These are phyloP conservation scores for Euplagia quadripunctaria DNA, from an alignment of 2,888 invertebrate genomes.

Conservation along the genomic window DNA sequence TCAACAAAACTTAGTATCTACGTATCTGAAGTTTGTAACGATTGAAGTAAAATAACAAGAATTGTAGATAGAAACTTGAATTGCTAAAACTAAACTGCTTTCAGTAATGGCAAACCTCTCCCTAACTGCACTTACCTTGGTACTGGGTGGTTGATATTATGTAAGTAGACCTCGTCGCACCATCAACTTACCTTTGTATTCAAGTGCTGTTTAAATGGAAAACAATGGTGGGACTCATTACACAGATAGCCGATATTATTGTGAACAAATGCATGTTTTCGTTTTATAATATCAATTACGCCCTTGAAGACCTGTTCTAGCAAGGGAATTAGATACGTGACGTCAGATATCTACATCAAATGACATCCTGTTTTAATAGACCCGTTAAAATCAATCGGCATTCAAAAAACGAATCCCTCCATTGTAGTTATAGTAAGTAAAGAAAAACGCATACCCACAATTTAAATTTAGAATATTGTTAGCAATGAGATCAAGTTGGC, in stretches of 20 bases:
- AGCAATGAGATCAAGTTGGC: slow-evolving; percentile 56
- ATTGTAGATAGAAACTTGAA: background rate
- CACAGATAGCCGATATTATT: slow-evolving; percentile 33
- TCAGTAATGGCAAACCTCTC: slow-evolving; percentile 13
- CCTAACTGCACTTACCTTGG: slow-evolving; percentile 10
- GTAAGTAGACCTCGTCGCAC: slow-evolving; percentile 3
- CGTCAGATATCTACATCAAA: background rate
- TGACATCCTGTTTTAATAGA: slow-evolving; percentile 19
- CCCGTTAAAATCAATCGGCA: background rate
- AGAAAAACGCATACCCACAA: slow-evolving; percentile 31
- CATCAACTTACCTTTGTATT: slow-evolving; percentile 23
- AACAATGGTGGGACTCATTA: slow-evolving; percentile 45
- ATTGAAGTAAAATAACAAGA: background rate
- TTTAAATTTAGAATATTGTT: slow-evolving; percentile 39
- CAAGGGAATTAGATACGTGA: background rate
- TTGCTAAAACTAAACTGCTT: background rate
- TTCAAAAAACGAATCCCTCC: slow-evolving; percentile 4
- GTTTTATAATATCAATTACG: slow-evolving; percentile 8
- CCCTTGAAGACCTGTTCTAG: slow-evolving; percentile 5
- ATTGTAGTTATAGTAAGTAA: slow-evolving; percentile 18
- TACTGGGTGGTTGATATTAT: background rate
- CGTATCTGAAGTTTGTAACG: no score
- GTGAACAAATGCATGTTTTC: slow-evolving; percentile 17
- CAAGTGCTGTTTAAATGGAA: slow-evolving; percentile 16
- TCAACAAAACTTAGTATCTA: background rate